A percentile compares a stretch with the other conserved stretches of the same genome.
phyloP scores from a whole-genome alignment of 2,888 invertebrate species.

The Lasioglossum morio region DNA sequence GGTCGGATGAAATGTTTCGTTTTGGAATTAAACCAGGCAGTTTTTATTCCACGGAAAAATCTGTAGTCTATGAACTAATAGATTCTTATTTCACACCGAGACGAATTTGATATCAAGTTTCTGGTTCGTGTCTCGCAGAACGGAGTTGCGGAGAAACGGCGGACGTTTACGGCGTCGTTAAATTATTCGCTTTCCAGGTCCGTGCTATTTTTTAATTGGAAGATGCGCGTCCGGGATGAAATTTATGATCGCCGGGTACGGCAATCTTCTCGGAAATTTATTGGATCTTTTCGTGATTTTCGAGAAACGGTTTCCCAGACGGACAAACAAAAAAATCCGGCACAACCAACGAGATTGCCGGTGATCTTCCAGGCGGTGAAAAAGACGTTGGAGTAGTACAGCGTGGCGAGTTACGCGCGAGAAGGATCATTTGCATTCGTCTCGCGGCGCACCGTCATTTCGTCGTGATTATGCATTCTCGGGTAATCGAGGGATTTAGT shows the following conservation, averaged over 20 bases:
- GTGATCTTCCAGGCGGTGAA: neutral
- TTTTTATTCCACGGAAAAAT: neutral
- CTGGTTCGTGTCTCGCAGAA: neutral
- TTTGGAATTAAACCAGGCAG: too few species aligned
- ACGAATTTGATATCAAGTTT: neutral
- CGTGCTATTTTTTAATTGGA: conserved; percentile 3
- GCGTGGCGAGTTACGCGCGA: neutral
- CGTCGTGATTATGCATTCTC: conserved; percentile 27
- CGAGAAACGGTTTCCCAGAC: neutral
- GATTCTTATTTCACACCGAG: neutral
- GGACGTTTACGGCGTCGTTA: neutral
- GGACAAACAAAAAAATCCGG: neutral
- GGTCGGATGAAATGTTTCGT: too few species aligned
- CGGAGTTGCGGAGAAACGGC: neutral
- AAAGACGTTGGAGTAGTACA: neutral
- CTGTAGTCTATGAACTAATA: neutral
- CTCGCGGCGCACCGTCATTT: neutral
- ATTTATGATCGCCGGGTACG: neutral
- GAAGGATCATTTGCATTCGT: conserved; percentile 16
- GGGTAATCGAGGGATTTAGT: conserved; percentile 29
- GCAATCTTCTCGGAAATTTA: neutral
- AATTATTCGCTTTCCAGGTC: neutral
- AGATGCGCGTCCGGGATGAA: neutral
- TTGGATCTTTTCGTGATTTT: neutral
- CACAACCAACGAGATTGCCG: conserved; percentile 21